Conservation (phyloP, 2,888 invertebrate genomes). For the Aphelenchoides bicaudatus region DNA sequence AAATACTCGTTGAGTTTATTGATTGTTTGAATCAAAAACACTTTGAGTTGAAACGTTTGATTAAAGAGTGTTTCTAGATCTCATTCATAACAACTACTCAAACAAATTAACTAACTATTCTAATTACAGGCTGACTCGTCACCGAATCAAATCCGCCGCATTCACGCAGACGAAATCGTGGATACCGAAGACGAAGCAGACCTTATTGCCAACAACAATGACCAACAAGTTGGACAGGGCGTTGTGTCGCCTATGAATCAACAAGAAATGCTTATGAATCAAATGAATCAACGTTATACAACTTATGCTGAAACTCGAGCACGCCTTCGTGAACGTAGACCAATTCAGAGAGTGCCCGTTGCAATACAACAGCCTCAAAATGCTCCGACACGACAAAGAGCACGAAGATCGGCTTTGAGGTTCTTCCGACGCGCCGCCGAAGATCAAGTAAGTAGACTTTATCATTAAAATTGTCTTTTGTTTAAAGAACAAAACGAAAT, state of each 20-base stretch:
- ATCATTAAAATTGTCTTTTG: no score
- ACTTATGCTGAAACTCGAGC: conserved; percentile 18
- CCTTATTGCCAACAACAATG: neutral
- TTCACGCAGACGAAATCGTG: neutral
- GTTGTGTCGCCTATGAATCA: conserved; percentile 2
- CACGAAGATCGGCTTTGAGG: neutral
- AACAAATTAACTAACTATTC: no score
- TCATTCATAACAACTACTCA: no score
- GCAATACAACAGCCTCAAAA: neutral
- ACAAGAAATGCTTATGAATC: neutral
- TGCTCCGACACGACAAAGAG: neutral
- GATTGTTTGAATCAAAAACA: no score
- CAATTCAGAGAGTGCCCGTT: conserved; percentile 17
- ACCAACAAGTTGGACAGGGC: neutral
- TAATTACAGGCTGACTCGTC: no score
- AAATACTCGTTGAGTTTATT: no score
- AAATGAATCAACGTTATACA: conserved; percentile 8
- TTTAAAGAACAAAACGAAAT: no score
- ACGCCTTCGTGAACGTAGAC: conserved; percentile 13
- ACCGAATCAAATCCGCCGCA: neutral
- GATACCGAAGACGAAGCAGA: neutral
- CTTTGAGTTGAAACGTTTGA: no score
- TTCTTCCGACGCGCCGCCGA: conserved; percentile 11
- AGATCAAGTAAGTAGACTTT: no score
- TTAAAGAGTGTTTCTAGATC: no score